Percentiles rank a stretch among this genome's conserved stretches.
These are phyloP conservation scores for Ophioninae sp. DNA, from an alignment of 2,888 invertebrate genomes.

Conservation along the genomic window DNA sequence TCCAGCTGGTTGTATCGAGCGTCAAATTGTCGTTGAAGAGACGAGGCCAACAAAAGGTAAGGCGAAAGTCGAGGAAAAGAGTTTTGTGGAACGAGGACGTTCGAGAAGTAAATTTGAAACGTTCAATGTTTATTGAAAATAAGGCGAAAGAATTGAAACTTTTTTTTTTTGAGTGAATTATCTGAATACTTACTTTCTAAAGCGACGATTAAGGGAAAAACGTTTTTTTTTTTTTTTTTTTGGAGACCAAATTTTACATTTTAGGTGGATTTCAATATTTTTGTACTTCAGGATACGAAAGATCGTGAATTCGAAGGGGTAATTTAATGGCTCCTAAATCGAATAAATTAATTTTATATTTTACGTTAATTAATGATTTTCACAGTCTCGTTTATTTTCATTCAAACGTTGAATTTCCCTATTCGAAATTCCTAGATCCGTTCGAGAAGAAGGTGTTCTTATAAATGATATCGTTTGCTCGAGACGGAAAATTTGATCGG, in stretches of 20 bases:
- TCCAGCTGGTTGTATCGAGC: conserved; percentile 33
- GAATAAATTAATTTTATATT: not conserved
- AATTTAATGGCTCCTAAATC: not conserved
- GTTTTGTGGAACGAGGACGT: not conserved
- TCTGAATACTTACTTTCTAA: too few species aligned
- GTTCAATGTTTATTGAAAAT: not conserved
- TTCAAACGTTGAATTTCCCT: not conserved
- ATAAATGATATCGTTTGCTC: not conserved
- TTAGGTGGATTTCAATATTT: too few species aligned
- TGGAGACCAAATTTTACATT: too few species aligned
- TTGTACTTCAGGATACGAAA: not conserved
- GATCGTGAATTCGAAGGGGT: not conserved
- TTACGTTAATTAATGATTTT: not conserved
- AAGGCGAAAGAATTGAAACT: too few species aligned
- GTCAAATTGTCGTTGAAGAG: conserved; percentile 28
- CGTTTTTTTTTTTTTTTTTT: too few species aligned
- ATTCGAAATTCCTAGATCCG: not conserved
- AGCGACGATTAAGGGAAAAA: too few species aligned
- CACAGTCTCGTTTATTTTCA: not conserved
- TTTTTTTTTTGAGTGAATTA: too few species aligned
- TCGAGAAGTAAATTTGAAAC: not conserved
- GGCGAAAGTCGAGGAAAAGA: not conserved
- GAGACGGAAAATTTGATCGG: conserved; percentile 14
- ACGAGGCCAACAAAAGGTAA: not conserved
- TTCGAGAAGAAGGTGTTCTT: not conserved